Evolutionary conservation across 2,113 vertebrate species (phyloP), one percentile per base, ranked within the genome.

Genomic region (Onychorhynchus coronatus): DNA sequence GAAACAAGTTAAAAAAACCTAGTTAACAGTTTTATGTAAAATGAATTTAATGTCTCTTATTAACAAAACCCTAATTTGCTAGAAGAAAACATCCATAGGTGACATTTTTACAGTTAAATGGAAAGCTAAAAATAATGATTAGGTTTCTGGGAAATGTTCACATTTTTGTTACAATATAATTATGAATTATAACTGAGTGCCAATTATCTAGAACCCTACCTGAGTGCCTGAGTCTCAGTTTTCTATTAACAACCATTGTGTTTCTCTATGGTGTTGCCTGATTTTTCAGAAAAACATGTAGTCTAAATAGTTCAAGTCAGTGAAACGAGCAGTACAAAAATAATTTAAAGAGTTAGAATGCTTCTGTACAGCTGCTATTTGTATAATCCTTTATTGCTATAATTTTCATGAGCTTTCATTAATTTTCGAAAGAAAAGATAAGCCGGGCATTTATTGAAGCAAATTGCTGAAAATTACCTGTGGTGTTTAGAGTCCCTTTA

Each of bases 11-110:
- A 21, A 88, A 92, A 93, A 89, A 21, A 8, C 3, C 47, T 79
- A 80, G 68, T 87, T 95, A 94, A 92, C 22, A 50, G 33, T 76
- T 89, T 94, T 13, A 82, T 84, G 21, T 90, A 85, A 97, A 96
- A 84, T 92, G 39, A 58, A 97, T 88, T 95, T 97, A 95, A 95
- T 96, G 71, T 73, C 52, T 96, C 41, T 72, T 83, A 92, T 96
- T 95, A 97, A 96, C 44, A 46, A 87, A 87, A 92, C 71, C 47
- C 44, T 96, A 88, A 96, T 97, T 96, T 94, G 61, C 55, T 81
- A 81, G 88, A 97, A 90, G 74, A 95, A 96, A 97, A 87, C 66
- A 89, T 91, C 72, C 77, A 74, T 49, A 68, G 87, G 81, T 88
- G 81, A 92, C 39, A 88, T 90, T 97, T 94, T 77, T 61, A 18